These are phyloP conservation scores for Drosophila orosa DNA, from an alignment of 1,140 invertebrate genomes.

Conservation along the genomic window DNA sequence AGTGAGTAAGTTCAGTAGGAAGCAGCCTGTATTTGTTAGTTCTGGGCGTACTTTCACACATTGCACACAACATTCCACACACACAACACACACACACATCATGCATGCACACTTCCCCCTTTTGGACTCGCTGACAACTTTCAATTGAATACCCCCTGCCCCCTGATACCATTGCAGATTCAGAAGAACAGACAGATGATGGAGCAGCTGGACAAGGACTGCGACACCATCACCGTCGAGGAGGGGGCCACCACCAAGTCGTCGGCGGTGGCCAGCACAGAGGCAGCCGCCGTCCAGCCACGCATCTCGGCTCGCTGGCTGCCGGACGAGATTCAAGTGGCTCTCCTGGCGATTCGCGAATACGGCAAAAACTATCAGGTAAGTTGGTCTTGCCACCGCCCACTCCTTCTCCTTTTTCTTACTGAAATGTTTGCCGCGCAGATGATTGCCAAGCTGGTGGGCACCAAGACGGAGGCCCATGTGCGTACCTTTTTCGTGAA, in stretches of 20 bases:
- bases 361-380: constrained; percentile 97
- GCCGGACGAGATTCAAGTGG: constrained; percentile 95
- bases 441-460: constrained; percentile 97
- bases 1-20: not conserved
- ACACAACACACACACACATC: constrained; percentile 1
- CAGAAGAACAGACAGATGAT: constrained; percentile 97
- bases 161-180: constrained; percentile 87
- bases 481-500: constrained; percentile 95
- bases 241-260: constrained; percentile 36
- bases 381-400: not conserved
- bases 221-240: constrained; percentile 39
- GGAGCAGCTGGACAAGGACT: constrained; percentile 90
- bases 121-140: constrained; percentile 40
- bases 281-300: constrained; percentile 86
- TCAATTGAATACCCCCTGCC: constrained; percentile 60
- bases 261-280: constrained; percentile 86
- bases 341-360: constrained; percentile 95
- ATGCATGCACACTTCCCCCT: not conserved
- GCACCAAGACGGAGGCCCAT: constrained; percentile 97
- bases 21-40: not conserved
- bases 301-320: constrained; percentile 96
- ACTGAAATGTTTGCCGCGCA: too few species aligned
- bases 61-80: not conserved
- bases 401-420: not conserved
- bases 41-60: not conserved